phyloP scores from a whole-genome alignment of 2,888 invertebrate species.

The Melanophora roralis region DNA sequence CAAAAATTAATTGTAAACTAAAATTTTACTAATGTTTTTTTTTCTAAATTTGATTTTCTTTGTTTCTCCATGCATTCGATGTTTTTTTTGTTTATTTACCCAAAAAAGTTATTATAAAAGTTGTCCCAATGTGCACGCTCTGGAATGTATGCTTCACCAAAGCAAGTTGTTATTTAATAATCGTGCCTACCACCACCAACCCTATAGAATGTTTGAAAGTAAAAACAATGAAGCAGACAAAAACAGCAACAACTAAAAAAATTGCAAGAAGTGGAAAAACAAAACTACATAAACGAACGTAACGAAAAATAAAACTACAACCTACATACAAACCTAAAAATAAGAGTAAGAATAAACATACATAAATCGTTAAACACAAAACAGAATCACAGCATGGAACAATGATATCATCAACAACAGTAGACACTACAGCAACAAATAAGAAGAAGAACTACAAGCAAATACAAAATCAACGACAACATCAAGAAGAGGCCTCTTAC shows the following conservation, averaged over 20 bases:
- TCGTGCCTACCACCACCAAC: neutral
- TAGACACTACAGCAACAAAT: neutral
- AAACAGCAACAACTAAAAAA: conserved; percentile 6
- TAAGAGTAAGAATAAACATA: conserved; percentile 59
- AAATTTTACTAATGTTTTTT: neutral
- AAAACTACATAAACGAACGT: neutral
- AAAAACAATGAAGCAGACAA: conserved; percentile 46
- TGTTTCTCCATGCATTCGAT: too few relatives aligned
- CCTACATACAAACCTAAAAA: conserved; percentile 49
- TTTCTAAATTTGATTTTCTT: neutral
- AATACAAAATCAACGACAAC: conserved; percentile 34
- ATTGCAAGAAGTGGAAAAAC: conserved; percentile 11
- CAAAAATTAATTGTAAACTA: too few relatives aligned
- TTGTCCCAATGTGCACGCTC: conserved; percentile 9
- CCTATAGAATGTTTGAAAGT: conserved; percentile 53
- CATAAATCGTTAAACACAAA: conserved; percentile 56
- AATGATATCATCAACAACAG: neutral
- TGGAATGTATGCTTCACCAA: conserved; percentile 19
- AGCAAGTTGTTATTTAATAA: neutral
- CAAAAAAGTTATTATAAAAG: too few relatives aligned
- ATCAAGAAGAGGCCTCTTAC: conserved; percentile 46
- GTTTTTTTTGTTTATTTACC: neutral
- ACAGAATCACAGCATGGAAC: conserved; percentile 53
- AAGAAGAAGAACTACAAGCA: neutral
- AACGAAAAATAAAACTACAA: conserved; percentile 48